phyloP scores from a whole-genome alignment of 2,888 invertebrate species.

The Sarcophaga rosellei region DNA sequence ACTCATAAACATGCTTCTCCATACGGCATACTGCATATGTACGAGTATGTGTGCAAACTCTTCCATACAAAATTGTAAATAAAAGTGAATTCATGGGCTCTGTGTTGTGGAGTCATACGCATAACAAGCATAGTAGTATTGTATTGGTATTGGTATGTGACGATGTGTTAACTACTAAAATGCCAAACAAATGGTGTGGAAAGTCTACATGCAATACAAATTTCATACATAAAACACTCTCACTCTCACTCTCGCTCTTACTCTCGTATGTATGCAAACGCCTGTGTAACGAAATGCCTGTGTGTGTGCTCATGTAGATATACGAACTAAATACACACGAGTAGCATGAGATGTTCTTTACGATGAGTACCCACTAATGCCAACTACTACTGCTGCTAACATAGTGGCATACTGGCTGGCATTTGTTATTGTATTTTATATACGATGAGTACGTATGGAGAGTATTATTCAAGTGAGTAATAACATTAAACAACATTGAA shows the following conservation, averaged over 20 bases:
- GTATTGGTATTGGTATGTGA: slow-evolving; percentile 70
- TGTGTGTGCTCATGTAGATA: too few species aligned
- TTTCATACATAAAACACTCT: not conserved
- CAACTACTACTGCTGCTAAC: slow-evolving; percentile 16
- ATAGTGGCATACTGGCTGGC: slow-evolving; percentile 24
- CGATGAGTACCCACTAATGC: not conserved
- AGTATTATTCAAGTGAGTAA: slow-evolving; percentile 35
- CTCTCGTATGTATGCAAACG: slow-evolving; percentile 1
- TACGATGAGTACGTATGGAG: not conserved
- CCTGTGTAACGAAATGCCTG: too few species aligned
- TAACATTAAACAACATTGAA: slow-evolving; percentile 27
- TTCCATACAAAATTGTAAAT: not conserved
- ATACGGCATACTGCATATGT: too few species aligned
- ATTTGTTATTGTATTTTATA: slow-evolving; percentile 15
- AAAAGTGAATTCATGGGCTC: not conserved
- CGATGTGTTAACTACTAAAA: slow-evolving; percentile 79
- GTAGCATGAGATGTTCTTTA: not conserved
- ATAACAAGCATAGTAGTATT: slow-evolving; percentile 67
- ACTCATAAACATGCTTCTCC: not conserved
- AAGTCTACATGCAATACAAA: slow-evolving; percentile 66
- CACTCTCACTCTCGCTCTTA: not conserved
- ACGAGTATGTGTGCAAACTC: not conserved
- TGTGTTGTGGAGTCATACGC: not conserved
- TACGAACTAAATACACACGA: not conserved
- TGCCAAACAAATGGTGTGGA: slow-evolving; percentile 79